These are phyloP conservation scores for Bugula neritina DNA, from an alignment of 2,888 invertebrate species.

Conservation along the genomic window DNA sequence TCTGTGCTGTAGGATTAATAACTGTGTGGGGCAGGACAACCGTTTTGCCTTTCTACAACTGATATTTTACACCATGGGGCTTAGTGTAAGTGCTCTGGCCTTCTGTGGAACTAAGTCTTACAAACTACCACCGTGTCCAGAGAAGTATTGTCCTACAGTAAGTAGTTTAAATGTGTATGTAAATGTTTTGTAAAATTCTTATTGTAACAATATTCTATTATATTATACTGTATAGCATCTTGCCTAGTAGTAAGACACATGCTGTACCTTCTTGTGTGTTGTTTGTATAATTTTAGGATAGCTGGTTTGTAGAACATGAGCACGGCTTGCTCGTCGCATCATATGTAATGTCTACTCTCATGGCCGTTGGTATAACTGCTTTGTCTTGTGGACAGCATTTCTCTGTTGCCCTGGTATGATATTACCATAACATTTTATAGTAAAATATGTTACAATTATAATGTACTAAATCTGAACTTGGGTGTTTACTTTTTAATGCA, in stretches of 20 bases:
- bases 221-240: no score
- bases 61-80: conserved; percentile 10
- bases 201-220: no score
- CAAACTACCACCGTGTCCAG: conserved; percentile 25
- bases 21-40: conserved; percentile 26
- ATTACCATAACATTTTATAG: no score
- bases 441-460: no score
- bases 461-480: no score
- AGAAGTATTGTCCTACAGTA: conserved; percentile 2
- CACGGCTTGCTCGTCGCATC: neutral
- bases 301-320: conserved; percentile 26
- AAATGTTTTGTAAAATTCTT: neutral
- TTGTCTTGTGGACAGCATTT: conserved; percentile 23
- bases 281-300: no score
- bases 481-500: no score
- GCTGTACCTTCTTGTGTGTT: no score
- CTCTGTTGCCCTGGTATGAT: conserved; percentile 9
- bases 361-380: conserved; percentile 6
- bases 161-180: neutral
- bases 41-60: conserved; percentile 24
- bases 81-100: conserved; percentile 21
- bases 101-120: conserved; percentile 15
- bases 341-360: conserved; percentile 23
- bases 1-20: conserved; percentile 26
- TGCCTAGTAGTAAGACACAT: no score